Evolutionary conservation across 2,888 invertebrate genomes (phyloP), one percentile per base, ranked within the genome.

Genomic region (Boloria euphrosyne): DNA sequence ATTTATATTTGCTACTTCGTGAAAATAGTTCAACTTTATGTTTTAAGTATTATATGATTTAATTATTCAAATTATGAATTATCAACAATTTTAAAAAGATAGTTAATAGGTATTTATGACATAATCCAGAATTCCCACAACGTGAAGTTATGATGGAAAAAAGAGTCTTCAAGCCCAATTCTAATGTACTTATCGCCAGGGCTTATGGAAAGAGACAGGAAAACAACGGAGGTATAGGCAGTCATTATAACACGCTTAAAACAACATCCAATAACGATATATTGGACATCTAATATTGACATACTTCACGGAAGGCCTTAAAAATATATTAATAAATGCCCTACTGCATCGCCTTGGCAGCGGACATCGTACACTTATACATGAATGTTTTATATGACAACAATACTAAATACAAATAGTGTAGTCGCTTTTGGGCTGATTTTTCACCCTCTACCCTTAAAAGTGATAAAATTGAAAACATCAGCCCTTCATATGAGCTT

Each of bases 181-280:
- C 87, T 69, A 87, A 88, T 71, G 78, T 89, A 63, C 87, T 89
- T 74, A 88, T 90, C 74, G 90, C 90, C 43, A 78, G 89, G 69
- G 90, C 89, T 67, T 90, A 84, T 74, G 90, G 91, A 13, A 83
- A 83, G 72, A 75, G 73, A 58, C 67, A 73, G 63, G 71, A 66
- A 54, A 67, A 38, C 31, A 38, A 71, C 59, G 71, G 73, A 78
- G 78, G 79, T 78, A 80, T 60, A 62, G 27, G 50, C n/a, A 14
- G 46, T n/a, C 4, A 49, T n/a, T 4, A 49, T 50, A 54, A 59
- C 60, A 60, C 22, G 54, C 65, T 54, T 54, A n/a, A 62, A 50
- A 44, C 57, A 51, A 62, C 18, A 66, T 46, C 51, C 66, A 66
- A 51, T 62, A 62, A 62, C 50, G 5, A 43, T 17, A 46, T 38